These are phyloP conservation scores for Laothoe populi DNA, from an alignment of 2,888 invertebrate genomes.

Conservation along the genomic window DNA sequence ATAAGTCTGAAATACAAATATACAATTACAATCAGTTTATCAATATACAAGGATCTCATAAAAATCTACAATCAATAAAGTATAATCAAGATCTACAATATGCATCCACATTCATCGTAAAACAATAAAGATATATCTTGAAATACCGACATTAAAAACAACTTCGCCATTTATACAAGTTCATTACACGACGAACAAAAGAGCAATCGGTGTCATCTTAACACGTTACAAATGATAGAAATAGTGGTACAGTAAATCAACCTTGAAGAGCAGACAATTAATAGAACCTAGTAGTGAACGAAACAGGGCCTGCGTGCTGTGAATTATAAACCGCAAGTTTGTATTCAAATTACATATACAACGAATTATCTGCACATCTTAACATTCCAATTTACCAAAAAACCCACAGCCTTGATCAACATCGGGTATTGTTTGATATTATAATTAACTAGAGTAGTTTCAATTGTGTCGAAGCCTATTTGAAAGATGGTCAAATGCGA, in stretches of 20 bases:
- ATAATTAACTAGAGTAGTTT: neutral
- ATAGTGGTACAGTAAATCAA: constrained; percentile 21
- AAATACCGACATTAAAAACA: too few species aligned
- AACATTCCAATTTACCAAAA: constrained; percentile 3
- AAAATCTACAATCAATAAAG: too few species aligned
- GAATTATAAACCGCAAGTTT: neutral
- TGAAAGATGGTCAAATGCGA: too few species aligned
- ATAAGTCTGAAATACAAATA: too few species aligned
- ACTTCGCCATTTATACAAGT: too few species aligned
- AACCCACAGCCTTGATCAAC: neutral
- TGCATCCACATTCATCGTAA: too few species aligned
- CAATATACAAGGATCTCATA: too few species aligned
- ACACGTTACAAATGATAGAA: constrained; percentile 1
- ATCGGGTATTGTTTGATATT: neutral
- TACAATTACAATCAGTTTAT: too few species aligned
- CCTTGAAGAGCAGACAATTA: constrained; percentile 24
- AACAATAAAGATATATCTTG: too few species aligned
- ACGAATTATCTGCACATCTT: constrained; percentile 19
- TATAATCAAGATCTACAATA: too few species aligned
- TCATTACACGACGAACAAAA: neutral
- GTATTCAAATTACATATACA: neutral
- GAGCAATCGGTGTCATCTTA: neutral
- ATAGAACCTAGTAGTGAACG: neutral
- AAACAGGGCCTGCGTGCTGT: neutral
- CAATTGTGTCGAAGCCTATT: too few species aligned